phyloP scores from a whole-genome alignment of 2,888 invertebrate genomes.

The Cerastis leucographa region DNA sequence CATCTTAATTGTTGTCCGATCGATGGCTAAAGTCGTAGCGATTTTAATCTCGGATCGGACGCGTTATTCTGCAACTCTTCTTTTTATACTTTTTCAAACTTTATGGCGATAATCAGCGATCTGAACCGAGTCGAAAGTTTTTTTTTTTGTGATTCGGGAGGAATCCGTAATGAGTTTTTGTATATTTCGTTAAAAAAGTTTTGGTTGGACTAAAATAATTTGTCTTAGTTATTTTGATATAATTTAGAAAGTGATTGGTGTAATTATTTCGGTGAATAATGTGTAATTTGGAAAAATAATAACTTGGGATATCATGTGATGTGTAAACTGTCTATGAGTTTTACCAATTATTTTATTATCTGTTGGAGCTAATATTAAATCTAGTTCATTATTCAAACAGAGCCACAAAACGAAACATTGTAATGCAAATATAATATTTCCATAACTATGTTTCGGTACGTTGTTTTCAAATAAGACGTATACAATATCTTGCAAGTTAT shows the following conservation, averaged over 20 bases:
- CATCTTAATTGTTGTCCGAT: conserved; percentile 79
- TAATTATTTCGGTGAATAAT: conserved; percentile 9
- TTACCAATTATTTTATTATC: conserved; percentile 12
- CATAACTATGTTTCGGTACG: not conserved
- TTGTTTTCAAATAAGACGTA: not conserved
- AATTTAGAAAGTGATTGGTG: conserved; percentile 12
- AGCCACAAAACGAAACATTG: not conserved
- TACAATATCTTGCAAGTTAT: too few relatives aligned
- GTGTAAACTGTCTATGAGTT: conserved; percentile 16
- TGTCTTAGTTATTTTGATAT: conserved; percentile 18
- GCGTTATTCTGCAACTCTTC: conserved; percentile 70
- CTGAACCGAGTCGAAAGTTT: conserved; percentile 33
- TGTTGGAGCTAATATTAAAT: not conserved
- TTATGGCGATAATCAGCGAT: conserved; percentile 55
- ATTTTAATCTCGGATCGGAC: conserved; percentile 72
- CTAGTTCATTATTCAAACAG: not conserved
- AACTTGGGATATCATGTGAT: conserved; percentile 20
- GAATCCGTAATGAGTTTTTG: conserved; percentile 39
- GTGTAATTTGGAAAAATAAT: conserved; percentile 25
- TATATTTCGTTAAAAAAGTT: conserved; percentile 18
- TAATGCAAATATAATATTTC: not conserved
- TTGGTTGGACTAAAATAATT: not conserved
- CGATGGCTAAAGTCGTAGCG: conserved; percentile 74
- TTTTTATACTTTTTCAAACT: conserved; percentile 46
- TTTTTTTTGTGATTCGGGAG: conserved; percentile 28